These are phyloP conservation scores for Anodontia alba DNA, from an alignment of 2,888 invertebrate genomes.

Conservation along the genomic window DNA sequence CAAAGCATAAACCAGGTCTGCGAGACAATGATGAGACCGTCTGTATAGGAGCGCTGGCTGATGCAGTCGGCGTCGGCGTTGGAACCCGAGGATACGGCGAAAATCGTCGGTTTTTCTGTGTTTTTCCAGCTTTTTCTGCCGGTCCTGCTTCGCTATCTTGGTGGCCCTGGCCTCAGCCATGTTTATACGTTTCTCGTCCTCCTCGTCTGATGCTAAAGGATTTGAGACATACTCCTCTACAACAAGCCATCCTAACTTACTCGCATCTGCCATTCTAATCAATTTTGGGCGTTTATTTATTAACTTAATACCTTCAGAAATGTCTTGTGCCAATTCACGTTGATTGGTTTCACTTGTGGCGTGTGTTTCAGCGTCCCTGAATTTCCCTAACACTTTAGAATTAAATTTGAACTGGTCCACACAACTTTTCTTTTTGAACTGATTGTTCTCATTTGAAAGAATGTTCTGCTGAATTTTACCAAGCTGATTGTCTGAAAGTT, in stretches of 20 bases:
- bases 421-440: slow-evolving; percentile 17
- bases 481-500: background rate
- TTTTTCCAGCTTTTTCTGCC: background rate
- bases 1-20: background rate
- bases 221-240: background rate
- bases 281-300: background rate
- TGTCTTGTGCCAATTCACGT: background rate
- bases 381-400: slow-evolving; percentile 6
- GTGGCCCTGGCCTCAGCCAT: background rate
- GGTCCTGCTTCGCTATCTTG: background rate
- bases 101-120: background rate
- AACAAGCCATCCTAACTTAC: background rate
- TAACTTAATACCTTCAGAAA: slow-evolving; percentile 16
- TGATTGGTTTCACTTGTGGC: background rate
- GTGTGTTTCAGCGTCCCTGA: background rate
- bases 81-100: background rate
- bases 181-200: background rate
- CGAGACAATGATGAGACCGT: background rate
- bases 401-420: slow-evolving; percentile 17
- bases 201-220: background rate
- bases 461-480: slow-evolving; percentile 18
- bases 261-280: slow-evolving; percentile 10
- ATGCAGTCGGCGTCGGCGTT: background rate
- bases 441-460: background rate
- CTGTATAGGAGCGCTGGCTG: background rate